Evolutionary conservation across 2,113 vertebrate genomes (phyloP).

Genomic region (Orthonyx spaldingii): DNA sequence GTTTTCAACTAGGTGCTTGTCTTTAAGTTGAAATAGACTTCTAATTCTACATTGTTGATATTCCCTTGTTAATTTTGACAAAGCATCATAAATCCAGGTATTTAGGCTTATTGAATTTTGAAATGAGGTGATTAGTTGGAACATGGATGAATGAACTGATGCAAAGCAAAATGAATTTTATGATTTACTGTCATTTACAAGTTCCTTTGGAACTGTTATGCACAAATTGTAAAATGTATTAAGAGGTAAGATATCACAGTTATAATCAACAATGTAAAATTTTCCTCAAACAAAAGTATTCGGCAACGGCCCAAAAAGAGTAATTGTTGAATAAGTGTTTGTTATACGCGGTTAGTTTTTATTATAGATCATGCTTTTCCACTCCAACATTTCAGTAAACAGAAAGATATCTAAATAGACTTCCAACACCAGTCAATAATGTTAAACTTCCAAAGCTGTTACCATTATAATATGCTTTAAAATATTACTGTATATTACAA

Average conservation of each 20-base stretch:
- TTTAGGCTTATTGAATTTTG: constrained; percentile 87
- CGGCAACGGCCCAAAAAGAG: constrained; percentile 40
- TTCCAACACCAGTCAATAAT: background rate
- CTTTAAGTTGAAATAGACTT: constrained; percentile 79
- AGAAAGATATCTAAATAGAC: background rate
- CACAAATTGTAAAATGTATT: constrained; percentile 74
- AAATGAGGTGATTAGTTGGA: constrained; percentile 83
- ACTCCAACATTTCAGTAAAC: constrained; percentile 6
- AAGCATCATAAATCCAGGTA: constrained; percentile 84
- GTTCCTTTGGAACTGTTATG: constrained; percentile 76
- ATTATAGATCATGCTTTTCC: constrained; percentile 52
- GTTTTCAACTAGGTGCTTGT: constrained; percentile 81
- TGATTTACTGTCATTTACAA: constrained; percentile 77
- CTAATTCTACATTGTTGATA: constrained; percentile 74
- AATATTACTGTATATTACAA: background rate
- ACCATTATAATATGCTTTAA: background rate
- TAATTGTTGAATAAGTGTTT: constrained; percentile 73
- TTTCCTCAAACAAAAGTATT: constrained; percentile 61
- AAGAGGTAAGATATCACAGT: constrained; percentile 72
- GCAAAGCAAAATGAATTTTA: constrained; percentile 84
- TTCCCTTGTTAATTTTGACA: constrained; percentile 78
- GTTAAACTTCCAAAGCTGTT: background rate
- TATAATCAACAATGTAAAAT: constrained; percentile 72
- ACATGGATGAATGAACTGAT: constrained; percentile 77
- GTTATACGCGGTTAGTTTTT: constrained; percentile 70